Conservation (phyloP, 2,797 vertebrate genomes). For the Pteropus rufus region DNA sequence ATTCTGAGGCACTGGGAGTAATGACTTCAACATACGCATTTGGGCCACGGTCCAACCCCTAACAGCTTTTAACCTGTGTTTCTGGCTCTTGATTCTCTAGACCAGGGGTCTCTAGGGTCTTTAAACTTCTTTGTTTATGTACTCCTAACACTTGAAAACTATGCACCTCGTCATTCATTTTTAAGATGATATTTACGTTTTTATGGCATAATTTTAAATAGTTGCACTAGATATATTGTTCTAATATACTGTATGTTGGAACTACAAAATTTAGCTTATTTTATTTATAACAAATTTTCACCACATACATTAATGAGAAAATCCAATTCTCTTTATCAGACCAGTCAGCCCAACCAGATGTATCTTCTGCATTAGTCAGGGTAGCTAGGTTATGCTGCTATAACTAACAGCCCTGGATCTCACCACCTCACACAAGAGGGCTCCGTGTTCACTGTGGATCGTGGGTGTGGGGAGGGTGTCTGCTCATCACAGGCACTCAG, state of each 20-base stretch:
- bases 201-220: neutral
- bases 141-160: neutral
- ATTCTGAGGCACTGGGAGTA: too few species aligned
- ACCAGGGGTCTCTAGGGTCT: neutral
- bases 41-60: too few species aligned
- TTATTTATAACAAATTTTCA: neutral
- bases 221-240: fast-evolving
- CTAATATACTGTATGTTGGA: neutral
- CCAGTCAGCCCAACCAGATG: neutral
- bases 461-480: fast-evolving
- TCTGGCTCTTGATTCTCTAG: too few species aligned
- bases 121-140: neutral
- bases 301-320: neutral
- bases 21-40: neutral
- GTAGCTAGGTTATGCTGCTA: neutral
- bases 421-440: neutral
- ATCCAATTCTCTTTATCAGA: neutral
- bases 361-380: neutral
- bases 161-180: neutral
- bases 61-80: too few species aligned
- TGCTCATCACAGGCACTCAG: neutral
- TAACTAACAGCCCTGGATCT: too few species aligned
- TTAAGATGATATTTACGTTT: neutral
- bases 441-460: too few species aligned
- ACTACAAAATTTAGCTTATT: neutral